phyloP scores from a whole-genome alignment of 2,797 vertebrate species.

The Poeciliopsis presidionis region DNA sequence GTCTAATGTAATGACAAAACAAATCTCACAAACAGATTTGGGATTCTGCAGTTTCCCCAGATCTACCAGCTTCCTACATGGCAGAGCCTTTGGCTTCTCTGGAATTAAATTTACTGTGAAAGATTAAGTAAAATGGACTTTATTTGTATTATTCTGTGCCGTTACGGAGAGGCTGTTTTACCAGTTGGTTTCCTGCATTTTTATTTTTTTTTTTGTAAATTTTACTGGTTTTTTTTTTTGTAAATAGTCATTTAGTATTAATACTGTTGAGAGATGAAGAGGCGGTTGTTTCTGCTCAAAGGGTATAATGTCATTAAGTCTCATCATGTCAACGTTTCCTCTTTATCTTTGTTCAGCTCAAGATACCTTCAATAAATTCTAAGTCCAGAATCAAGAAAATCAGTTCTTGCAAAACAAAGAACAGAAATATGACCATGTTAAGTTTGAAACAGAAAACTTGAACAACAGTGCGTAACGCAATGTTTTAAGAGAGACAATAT shows the following conservation, averaged over 20 bases:
- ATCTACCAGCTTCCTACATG: conserved; percentile 25
- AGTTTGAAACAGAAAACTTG: background rate
- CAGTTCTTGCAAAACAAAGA: background rate
- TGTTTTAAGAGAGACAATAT: background rate
- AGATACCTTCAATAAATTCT: background rate
- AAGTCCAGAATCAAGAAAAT: background rate
- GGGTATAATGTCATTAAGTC: background rate
- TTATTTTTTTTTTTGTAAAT: conserved; percentile 15
- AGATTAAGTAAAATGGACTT: conserved; percentile 49
- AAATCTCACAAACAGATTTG: conserved; percentile 20
- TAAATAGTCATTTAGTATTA: conserved; percentile 45
- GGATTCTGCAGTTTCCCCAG: conserved; percentile 34
- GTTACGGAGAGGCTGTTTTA: conserved; percentile 35
- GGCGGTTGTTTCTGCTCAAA: conserved; percentile 22
- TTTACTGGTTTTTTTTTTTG: conserved; percentile 26
- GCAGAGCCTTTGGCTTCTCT: conserved; percentile 27
- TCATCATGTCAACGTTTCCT: background rate
- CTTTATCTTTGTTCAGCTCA: background rate
- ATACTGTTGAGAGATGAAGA: conserved; percentile 30
- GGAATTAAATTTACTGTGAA: conserved; percentile 75
- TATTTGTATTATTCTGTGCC: conserved; percentile 44
- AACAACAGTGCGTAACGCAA: background rate
- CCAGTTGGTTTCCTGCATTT: conserved; percentile 50
- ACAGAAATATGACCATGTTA: background rate
- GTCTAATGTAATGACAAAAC: conserved; percentile 17